Evolutionary conservation across 1,140 invertebrate species (phyloP).

Genomic region (Hyposmocoma kahamanoa): DNA sequence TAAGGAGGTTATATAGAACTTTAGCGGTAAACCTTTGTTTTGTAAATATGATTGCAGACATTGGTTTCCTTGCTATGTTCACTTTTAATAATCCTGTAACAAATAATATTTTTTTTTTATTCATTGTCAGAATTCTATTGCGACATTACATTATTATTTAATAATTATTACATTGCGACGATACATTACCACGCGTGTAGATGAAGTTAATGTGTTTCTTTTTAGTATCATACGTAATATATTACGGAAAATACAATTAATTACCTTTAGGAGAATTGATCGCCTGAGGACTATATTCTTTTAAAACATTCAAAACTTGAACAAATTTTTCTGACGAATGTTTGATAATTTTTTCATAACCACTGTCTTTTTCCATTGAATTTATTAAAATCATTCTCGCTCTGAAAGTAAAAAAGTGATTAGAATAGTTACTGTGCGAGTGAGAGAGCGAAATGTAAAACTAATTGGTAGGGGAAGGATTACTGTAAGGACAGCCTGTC

Average conservation of each 20-base stretch:
- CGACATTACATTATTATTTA: too few species aligned
- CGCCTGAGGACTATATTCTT: constrained; percentile 53
- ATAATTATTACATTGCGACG: too few species aligned
- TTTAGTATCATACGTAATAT: too few species aligned
- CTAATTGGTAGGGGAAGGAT: too few species aligned
- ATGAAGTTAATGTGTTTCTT: too few species aligned
- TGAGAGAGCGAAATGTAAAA: too few species aligned
- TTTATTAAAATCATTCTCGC: constrained; percentile 35
- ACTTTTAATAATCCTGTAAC: constrained; percentile 35
- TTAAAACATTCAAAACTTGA: constrained; percentile 74
- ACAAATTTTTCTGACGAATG: constrained; percentile 76
- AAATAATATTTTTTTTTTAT: too few species aligned
- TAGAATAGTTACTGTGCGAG: too few species aligned
- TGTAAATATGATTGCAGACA: constrained; percentile 90
- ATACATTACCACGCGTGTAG: too few species aligned
- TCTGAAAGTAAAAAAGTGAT: constrained; percentile 20
- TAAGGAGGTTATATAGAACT: constrained; percentile 83
- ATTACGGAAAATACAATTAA: not conserved
- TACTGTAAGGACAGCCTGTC: too few species aligned
- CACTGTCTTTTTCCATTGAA: constrained; percentile 39
- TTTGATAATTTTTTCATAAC: constrained; percentile 56
- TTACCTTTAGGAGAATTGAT: constrained; percentile 23
- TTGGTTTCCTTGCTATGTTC: constrained; percentile 50
- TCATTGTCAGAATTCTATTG: too few species aligned
- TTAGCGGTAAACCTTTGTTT: constrained; percentile 85